Evolutionary conservation across 2,888 invertebrate genomes (phyloP), one percentile per base, ranked within the genome.

Genomic region (Thereva nobilitata): DNA sequence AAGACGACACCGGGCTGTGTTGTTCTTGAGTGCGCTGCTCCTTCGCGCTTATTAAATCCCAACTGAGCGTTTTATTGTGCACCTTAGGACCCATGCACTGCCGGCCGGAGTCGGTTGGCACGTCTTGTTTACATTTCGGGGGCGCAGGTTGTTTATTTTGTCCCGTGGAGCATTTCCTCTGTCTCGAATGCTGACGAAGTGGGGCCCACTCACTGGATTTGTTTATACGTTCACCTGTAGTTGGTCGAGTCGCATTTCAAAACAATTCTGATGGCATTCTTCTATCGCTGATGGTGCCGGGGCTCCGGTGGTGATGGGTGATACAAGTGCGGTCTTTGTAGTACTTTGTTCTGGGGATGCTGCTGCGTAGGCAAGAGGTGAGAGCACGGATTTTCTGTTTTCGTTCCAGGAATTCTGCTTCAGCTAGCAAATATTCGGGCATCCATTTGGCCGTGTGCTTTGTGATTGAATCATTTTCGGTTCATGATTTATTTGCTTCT

Each of bases 161-260:
- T 10, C 59, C 9, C 59, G 47, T 52, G 52, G 34, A 52, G 8
- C 49, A 38, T 59, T 59, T 49, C 59, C 49, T 49, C 38, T 59
- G 47, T 45, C 49, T 45, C n/a, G 47, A 23, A 23, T 23, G 35
- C 59, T 37, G 56, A 23, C 44, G 47, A 47, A 47, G 47, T 47
- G 9, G 44, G 37, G 35, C 44, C 44, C 23, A 23, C 23, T 23
- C 23, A 23, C 56, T 44, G 38, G 35, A 44, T 47, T 59, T 59
- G 59, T 59, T 59, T 59, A 47, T 59, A 59, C 45, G 47, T 59
- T 59, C 59, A 59, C 59, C 59, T 59, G 59, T 59, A 47, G 59
- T 59, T 59, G 59, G 59, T 38, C 34, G n/a, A 49, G 10, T 59
- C 59, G 38, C 45, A 5, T 59, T 59, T 59, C 59, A 59, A 38